Base-by-base conservation (phyloP, 2,113 vertebrate species). In the Gopherus evgoodei region DNA sequence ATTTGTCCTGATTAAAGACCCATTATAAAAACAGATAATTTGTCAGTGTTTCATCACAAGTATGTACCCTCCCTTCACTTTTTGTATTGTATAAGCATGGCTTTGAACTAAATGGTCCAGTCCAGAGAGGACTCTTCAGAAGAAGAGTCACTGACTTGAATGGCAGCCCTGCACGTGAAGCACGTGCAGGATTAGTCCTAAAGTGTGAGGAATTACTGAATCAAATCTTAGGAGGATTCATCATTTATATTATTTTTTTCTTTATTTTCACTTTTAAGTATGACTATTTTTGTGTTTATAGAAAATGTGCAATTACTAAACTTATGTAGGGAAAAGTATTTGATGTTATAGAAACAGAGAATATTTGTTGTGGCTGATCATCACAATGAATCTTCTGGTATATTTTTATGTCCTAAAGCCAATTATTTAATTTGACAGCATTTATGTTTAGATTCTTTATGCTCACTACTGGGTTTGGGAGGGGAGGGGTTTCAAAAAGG, bases 401-500 rank as follows among this genome's bases (percentile, higher is more conserved):
- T 19, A 94, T 1, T 76, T 80, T 0, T 3, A 50, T 53, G 65
- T 91, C 31, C 1, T 35, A 80, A 90, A 94, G 62, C 75, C 78
- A 96, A 35, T 93, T 93, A 96, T 87, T 57, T 93, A 54, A 88
- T 59, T n/a, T 85, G 79, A 90, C 79, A 94, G 57, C 21, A 62
- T 24, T 87, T 83, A 94, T 42, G 81, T 65, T 95, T 59, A 56
- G 16, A 31, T 65, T 91, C 72, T 57, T 81, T 93, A 83, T 57
- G 83, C 87, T 92, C 95, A 87, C 42, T 35, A 57, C 31, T 22
- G 4, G n/a, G 59, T 24, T 5, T 50, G 84, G 21, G 19, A 21
- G 21, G 19, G 53, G 21, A 3, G 53, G 21, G 21, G 53, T 54
- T 54, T 54, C 21, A 54, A 81, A 78, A 86, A 87, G 57, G 6